Evolutionary conservation across 1,140 invertebrate genomes (phyloP), one percentile per base, ranked within the genome.

Genomic region (Drosophila gunungcola): DNA sequence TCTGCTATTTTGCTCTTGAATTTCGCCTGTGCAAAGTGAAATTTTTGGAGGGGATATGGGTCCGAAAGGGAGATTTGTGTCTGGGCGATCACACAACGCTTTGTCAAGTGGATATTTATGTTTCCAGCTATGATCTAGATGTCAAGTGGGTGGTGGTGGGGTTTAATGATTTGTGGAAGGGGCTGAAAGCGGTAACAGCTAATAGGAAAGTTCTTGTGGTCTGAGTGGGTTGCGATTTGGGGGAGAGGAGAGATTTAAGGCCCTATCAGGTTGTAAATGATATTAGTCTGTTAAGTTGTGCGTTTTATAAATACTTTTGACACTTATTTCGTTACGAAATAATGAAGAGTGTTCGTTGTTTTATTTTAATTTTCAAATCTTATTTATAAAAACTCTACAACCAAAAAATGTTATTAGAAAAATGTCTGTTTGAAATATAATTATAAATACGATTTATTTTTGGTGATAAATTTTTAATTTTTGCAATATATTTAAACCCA

Each of bases 81-180:
- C 25, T 69, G 21, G 27, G 12, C 56, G 72, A 53, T 51, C 68
- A 38, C 51, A 46, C 43, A 74, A 27, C 38, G 73, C 42, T 76
- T 65, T 77, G 63, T 77, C 74, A 77, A 77, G 73, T 86, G 82
- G 75, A 60, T 62, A 81, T 80, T 86, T 77, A 68, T 77, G 63
- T 58, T 68, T 36, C 29, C 29, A 39, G 27, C 41, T 76, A 67
- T 55, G 60, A 57, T 75, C 53, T 65, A 16, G n/a, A 74, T 63
- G 72, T 74, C 72, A 74, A 74, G 70, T 74, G 70, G 69, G 67
- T 70, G 67, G 67, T 56, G 62, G 9, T 56, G 62, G 9, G 64
- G 36, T 13, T 29, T 48, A 48, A 56, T 70, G 67, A 70, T 69
- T 25, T 57, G 46, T 57, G 42, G 63, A 56, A 34, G 42, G 63